Evolutionary conservation across 2,113 vertebrate genomes (phyloP).

Genomic region (Plecotus auritus): DNA sequence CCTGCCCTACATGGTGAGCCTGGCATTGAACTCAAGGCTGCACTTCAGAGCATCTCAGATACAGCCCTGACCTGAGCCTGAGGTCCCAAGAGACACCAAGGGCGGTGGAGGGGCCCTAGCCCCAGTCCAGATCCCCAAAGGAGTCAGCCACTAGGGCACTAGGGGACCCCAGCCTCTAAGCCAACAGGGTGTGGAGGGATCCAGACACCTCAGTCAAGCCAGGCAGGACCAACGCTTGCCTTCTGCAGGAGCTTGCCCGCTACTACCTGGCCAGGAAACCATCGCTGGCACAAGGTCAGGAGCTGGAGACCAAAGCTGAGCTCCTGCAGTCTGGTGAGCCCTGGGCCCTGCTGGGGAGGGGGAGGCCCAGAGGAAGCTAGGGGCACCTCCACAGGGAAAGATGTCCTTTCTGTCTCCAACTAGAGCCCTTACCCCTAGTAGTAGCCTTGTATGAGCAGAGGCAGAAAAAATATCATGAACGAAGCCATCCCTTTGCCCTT

Average conservation of each 20-base stretch:
- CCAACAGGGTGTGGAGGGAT: not conserved
- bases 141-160: not conserved
- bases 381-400: not conserved
- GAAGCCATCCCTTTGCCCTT: not conserved
- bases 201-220: not conserved
- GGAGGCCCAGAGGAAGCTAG: not conserved
- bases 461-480: not conserved
- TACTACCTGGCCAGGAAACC: conserved; percentile 71
- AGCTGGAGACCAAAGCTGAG: conserved; percentile 78
- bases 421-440: not conserved
- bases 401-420: not conserved
- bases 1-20: conserved; percentile 84
- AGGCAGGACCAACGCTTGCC: not conserved
- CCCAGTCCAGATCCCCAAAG: not conserved
- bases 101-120: not conserved
- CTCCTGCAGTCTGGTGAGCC: conserved; percentile 80
- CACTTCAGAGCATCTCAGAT: not conserved
- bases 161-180: not conserved
- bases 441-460: not conserved
- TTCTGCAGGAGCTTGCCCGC: conserved; percentile 75
- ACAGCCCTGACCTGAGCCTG: not conserved
- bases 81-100: not conserved
- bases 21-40: not conserved
- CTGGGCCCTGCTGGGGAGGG: accelerated
- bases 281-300: conserved; percentile 63